These are phyloP conservation scores for Torymus tubicola DNA, from an alignment of 2,888 invertebrate species.

Conservation along the genomic window DNA sequence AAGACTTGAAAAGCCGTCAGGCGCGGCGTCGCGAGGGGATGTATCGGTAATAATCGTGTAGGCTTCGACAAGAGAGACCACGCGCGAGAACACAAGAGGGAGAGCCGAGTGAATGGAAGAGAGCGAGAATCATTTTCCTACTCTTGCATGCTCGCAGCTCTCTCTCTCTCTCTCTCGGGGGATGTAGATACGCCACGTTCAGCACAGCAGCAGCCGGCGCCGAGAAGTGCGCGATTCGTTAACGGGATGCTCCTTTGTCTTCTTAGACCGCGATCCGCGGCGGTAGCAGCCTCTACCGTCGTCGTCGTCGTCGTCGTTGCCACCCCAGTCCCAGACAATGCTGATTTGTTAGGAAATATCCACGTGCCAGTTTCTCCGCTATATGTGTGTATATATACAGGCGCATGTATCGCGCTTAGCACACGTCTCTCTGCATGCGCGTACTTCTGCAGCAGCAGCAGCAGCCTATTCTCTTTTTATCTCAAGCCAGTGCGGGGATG, in stretches of 20 bases:
- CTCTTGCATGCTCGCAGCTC: conserved; percentile 1
- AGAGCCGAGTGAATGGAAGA: conserved; percentile 60
- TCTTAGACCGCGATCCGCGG: conserved; percentile 66
- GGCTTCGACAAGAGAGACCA: conserved; percentile 57
- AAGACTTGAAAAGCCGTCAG: conserved; percentile 68
- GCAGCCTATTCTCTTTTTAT: conserved; percentile 46
- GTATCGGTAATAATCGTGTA: conserved; percentile 67
- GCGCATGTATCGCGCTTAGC: neutral
- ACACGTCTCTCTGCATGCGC: neutral
- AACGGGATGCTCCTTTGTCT: conserved; percentile 75
- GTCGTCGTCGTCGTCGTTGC: conserved; percentile 36
- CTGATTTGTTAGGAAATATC: conserved; percentile 71
- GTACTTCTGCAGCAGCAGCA: neutral
- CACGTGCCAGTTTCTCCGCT: conserved; percentile 68
- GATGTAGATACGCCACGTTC: conserved; percentile 76
- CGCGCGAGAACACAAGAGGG: conserved; percentile 43
- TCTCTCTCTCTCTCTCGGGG: conserved; percentile 52
- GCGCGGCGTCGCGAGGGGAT: conserved; percentile 67
- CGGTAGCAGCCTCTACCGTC: neutral
- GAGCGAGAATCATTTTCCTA: conserved; percentile 57
- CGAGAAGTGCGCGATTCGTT: conserved; percentile 69
- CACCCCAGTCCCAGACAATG: conserved; percentile 67
- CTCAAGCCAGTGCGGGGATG: neutral
- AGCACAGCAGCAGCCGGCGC: conserved; percentile 60
- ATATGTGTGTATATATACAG: neutral